A percentile compares a stretch with the other conserved stretches of the same genome.
Evolutionary conservation across 2,888 invertebrate genomes (phyloP).

Genomic region (Drosophila picticornis): DNA sequence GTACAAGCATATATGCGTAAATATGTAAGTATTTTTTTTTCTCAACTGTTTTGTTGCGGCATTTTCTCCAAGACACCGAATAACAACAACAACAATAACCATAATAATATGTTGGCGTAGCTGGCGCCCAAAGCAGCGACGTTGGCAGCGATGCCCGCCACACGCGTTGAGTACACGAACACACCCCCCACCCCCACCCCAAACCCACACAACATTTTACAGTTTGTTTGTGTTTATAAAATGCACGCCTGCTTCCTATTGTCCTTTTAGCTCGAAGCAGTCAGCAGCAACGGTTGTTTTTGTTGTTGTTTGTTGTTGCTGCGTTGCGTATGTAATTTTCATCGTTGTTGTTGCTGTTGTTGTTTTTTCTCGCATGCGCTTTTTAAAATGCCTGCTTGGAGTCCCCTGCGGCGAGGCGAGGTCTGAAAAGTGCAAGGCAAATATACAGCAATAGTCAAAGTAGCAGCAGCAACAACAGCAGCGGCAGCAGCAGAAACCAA

Average conservation of each 20-base stretch:
- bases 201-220: slow-evolving; percentile 8
- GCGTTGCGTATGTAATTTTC: slow-evolving; percentile 58
- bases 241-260: slow-evolving; percentile 61
- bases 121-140: slow-evolving; percentile 38
- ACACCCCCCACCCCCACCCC: slow-evolving; percentile 10
- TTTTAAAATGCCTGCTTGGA: slow-evolving; percentile 53
- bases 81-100: slow-evolving; percentile 29
- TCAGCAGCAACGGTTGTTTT: slow-evolving; percentile 43
- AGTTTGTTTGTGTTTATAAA: slow-evolving; percentile 67
- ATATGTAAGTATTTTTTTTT: slow-evolving; percentile 47
- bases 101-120: slow-evolving; percentile 31
- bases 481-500: slow-evolving; percentile 5
- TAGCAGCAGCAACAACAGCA: slow-evolving; percentile 25
- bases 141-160: slow-evolving; percentile 34
- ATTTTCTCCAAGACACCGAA: slow-evolving; percentile 73
- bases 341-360: slow-evolving; percentile 47
- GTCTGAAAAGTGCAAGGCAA: slow-evolving; percentile 72
- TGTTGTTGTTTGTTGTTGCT: slow-evolving; percentile 29
- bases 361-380: slow-evolving; percentile 72
- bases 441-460: slow-evolving; percentile 47
- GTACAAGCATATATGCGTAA: slow-evolving; percentile 1
- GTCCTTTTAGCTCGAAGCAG: slow-evolving; percentile 58
- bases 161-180: slow-evolving; percentile 54
- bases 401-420: slow-evolving; percentile 36
- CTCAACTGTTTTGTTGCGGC: slow-evolving; percentile 74